Base-by-base conservation (phyloP, 37 sponge, comb jelly and placozoan species). In the Agelas oroides region DNA sequence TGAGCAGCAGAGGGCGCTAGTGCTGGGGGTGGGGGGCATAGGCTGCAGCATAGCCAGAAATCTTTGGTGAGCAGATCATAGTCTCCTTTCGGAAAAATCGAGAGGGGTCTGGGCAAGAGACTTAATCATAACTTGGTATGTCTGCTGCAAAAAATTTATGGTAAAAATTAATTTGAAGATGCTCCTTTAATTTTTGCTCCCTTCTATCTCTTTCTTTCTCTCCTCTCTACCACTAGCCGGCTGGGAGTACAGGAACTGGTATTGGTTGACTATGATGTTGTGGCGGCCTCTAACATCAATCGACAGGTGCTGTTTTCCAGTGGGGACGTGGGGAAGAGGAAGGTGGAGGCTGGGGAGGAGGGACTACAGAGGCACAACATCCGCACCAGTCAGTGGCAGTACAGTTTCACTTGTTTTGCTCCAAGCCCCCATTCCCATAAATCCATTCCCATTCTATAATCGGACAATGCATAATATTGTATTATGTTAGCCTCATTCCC, bases 21-120 rank as follows among this genome's bases (percentile, higher is more conserved):
- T 89, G 55, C 62, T 89, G 16, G 90, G 90, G 1, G 79, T 89
- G 0, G 90, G 90, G 1, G 90, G 90, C 1, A 75, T 89, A n/a
- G 90, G 90, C 5, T 83, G 82, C 40, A 65, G 78, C 55, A 55
- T 89, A n/a, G 70, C 84, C 25, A 59, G 77, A 40, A 61, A 81
- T 28, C 65, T 89, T 21, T 89, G 90, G 86, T 85, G 24, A 55
- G 58, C 15, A n/a, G n/a, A n/a, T n/a, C n/a, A n/a, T n/a, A n/a
- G n/a, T n/a, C n/a, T n/a, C n/a, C n/a, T n/a, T n/a, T n/a, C n/a
- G n/a, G n/a, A n/a, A n/a, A n/a, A n/a, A n/a, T n/a, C n/a, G n/a
- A n/a, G n/a, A n/a, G n/a, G n/a, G n/a, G n/a, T n/a, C n/a, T n/a
- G n/a, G n/a, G n/a, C n/a, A n/a, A n/a, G n/a, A n/a, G n/a, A n/a